These are phyloP conservation scores for Antennarius striatus DNA, from an alignment of 2,113 vertebrate genomes.

Conservation along the genomic window DNA sequence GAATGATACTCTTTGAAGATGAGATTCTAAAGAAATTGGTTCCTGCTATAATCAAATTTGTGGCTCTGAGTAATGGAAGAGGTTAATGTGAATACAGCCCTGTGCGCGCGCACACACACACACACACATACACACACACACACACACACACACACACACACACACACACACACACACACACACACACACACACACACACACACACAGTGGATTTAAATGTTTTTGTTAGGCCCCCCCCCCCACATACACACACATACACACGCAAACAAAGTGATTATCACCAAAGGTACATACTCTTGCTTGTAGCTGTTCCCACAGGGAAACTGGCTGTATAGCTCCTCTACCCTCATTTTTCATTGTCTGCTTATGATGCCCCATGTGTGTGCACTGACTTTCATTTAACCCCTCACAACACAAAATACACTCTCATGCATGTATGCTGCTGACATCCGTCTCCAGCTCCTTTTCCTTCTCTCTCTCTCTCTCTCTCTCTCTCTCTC, in stretches of 20 bases:
- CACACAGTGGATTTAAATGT: no score
- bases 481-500: no score
- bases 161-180: constrained; percentile 40
- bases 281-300: constrained; percentile 64
- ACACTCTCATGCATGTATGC: constrained; percentile 47
- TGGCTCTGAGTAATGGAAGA: constrained; percentile 43
- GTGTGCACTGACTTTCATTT: constrained; percentile 80
- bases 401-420: constrained; percentile 68
- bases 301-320: constrained; percentile 71
- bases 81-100: constrained; percentile 41
- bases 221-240: no score
- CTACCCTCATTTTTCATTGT: constrained; percentile 80
- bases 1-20: constrained; percentile 49
- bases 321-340: constrained; percentile 67
- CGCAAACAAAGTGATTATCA: constrained; percentile 68
- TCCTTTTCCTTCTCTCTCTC: constrained; percentile 19
- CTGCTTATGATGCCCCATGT: constrained; percentile 78
- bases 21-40: constrained; percentile 53
- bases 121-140: no score
- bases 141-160: constrained; percentile 8
- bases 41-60: constrained; percentile 54
- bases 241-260: constrained; percentile 22
- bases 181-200: no score
- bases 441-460: not conserved
- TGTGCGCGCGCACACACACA: constrained; percentile 11